Base-by-base conservation (phyloP, 2,797 vertebrate genomes). In the Kryptolebias ocellatus region DNA sequence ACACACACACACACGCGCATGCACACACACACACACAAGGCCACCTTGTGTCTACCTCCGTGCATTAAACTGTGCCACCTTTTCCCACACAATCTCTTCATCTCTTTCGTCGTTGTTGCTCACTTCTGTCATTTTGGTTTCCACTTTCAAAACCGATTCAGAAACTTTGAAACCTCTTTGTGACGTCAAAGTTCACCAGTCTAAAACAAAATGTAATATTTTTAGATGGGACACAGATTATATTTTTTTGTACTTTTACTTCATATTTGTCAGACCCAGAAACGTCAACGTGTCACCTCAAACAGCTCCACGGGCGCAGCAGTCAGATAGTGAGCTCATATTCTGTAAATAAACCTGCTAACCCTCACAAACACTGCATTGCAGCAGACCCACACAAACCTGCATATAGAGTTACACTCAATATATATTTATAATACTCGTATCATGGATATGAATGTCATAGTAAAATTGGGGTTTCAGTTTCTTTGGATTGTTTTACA, bases 331-430 rank as follows among this genome's bases (percentile, higher is more conserved):
- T 64, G 72, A 76, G 70, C 60, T 80, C 69, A 74, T 55, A 28
- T n/a, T 29, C 62, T 60, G 20, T 42, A 69, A 80, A 78, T 76
- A 80, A 73, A 76, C n/a, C 16, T 49, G 50, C 15, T n/a, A 54
- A 18, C 34, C 29, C 53, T 14, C 34, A 31, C 29, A 47, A 58
- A 17, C 29, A 54, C 49, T 44, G 37, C 53, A 49, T 47, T 61
- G 24, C 49, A 70, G 58, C 47, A 62, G 55, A 47, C 24, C 62
- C 51, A 18, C 60, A 67, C 64, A 47, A 58, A n/a, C 44, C 65
- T 46, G 0, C 44, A 5, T 47, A 15, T 31, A 18, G 16, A 31
- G 5, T 15, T 46, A 4, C 28, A 24, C 45, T 64, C 52, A 20
- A n/a, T 12, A 17, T 27, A 16, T 17, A 24, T 9, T 34, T 37